Evolutionary conservation across 2,888 invertebrate genomes (phyloP), one percentile per base, ranked within the genome.

Genomic region (Drosophila parthenogenetica): DNA sequence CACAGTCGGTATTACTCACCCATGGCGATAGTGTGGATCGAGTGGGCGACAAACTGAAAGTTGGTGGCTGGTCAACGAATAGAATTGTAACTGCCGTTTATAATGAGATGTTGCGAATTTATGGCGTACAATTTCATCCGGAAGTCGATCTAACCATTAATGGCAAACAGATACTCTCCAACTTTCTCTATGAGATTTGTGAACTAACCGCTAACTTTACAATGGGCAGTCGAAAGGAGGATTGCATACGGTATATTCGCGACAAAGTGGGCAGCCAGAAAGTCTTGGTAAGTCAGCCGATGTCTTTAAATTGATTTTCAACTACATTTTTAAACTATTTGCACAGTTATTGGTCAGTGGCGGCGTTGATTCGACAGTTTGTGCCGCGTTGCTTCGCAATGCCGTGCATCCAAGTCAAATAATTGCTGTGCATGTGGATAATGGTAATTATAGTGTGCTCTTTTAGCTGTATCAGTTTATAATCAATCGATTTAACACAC

Each of bases 291-390:
- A 94, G 22, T 3, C 22, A 22, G 5, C 5, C 5, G 22, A 22
- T 5, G 22, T 22, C 1, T 22, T 10, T 7, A 25, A 3, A n/a
- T 11, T 10, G 13, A 7, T 39, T 45, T 35, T 29, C 8, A 13
- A 13, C 35, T 35, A 13, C 13, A 11, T 1, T 22, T 29, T 1
- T 29, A 2, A 8, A 29, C 29, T 8, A 29, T 29, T 29, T 29
- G 29, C 8, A 32, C 32, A 98, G 96, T 95, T 98, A 91, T 93
- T 99, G 90, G 96, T 98, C 58, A 99, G 99, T 92, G 99, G 99
- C 17, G 99, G 99, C 25, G 99, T 99, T 5, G 99, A 99, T 93
- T 99, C 99, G 0, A 98, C 99, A n/a, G 99, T 99, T 10, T 99
- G 99, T 93, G 99, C 99, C 25, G 99, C 99, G 19, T 93, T 99